Percentiles rank a stretch among this genome's conserved stretches.
These are phyloP conservation scores for Salticus scenicus DNA, from an alignment of 2,888 invertebrate species.

Conservation along the genomic window DNA sequence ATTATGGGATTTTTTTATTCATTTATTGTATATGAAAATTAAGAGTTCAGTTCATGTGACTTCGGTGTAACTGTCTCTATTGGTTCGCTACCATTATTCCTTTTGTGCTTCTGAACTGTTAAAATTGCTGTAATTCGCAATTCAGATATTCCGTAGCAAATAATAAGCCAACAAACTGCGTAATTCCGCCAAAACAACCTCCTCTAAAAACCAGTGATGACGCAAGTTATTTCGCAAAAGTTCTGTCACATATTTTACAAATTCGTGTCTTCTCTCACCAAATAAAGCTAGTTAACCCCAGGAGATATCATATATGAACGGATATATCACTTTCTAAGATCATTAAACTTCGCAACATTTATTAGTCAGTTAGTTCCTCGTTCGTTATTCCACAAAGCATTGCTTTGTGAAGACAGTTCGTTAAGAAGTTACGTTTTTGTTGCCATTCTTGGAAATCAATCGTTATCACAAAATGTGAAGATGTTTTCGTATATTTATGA, in stretches of 20 bases:
- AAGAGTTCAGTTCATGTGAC: too few relatives aligned
- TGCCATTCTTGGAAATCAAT: neutral
- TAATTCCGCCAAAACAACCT: neutral
- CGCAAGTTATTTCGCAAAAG: neutral
- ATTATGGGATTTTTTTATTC: too few relatives aligned
- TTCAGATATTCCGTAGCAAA: too few relatives aligned
- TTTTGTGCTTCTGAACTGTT: too few relatives aligned
- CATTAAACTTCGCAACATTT: neutral
- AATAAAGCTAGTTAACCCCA: conserved; percentile 25
- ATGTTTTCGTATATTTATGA: neutral
- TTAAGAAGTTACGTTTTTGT: neutral
- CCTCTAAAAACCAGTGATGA: neutral
- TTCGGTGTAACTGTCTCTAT: too few relatives aligned
- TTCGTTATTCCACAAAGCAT: neutral
- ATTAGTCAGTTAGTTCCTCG: neutral
- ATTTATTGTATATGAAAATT: too few relatives aligned
- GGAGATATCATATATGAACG: neutral
- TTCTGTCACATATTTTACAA: neutral
- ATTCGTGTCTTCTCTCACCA: conserved; percentile 31
- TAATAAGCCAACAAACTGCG: too few relatives aligned
- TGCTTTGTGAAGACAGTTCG: neutral
- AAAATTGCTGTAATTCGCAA: too few relatives aligned
- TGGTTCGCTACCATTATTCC: too few relatives aligned
- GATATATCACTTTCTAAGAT: neutral
- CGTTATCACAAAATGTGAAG: neutral